Evolutionary conservation across 1,140 invertebrate genomes (phyloP).

Genomic region (Drosophila rufa): DNA sequence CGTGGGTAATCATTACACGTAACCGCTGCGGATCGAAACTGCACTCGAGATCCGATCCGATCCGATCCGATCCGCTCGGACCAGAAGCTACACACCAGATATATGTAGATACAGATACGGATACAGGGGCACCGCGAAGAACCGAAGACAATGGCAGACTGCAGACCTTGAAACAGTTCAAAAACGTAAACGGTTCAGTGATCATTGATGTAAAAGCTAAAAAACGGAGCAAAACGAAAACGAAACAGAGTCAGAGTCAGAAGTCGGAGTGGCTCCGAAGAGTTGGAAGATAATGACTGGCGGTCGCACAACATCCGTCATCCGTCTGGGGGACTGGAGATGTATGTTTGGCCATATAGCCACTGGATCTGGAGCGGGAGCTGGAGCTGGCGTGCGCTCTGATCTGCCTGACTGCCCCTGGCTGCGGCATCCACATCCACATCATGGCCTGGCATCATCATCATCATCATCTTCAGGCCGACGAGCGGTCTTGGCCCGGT

Average conservation of each 20-base stretch:
- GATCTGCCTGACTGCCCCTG: slow-evolving; percentile 76
- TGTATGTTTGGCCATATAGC: not conserved
- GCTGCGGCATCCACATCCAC: slow-evolving; percentile 40
- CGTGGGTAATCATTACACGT: slow-evolving; percentile 26
- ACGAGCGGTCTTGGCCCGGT: slow-evolving; percentile 47
- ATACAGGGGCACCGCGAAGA: slow-evolving; percentile 7
- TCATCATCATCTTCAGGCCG: slow-evolving; percentile 1
- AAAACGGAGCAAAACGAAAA: slow-evolving; percentile 55
- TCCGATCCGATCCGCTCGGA: slow-evolving; percentile 13
- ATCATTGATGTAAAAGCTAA: slow-evolving; percentile 82
- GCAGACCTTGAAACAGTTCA: slow-evolving; percentile 85
- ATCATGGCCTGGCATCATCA: slow-evolving; percentile 47
- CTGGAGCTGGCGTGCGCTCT: slow-evolving; percentile 72
- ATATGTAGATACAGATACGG: slow-evolving; percentile 20
- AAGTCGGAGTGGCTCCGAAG: slow-evolving; percentile 7
- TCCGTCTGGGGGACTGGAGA: slow-evolving; percentile 57
- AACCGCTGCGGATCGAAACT: slow-evolving; percentile 33
- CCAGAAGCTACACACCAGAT: slow-evolving; percentile 21
- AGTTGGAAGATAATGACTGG: slow-evolving; percentile 51
- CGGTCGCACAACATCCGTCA: slow-evolving; percentile 73
- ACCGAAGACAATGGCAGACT: slow-evolving; percentile 54
- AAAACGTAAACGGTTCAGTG: slow-evolving; percentile 85
- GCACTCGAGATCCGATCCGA: slow-evolving; percentile 32
- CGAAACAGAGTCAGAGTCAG: slow-evolving; percentile 40
- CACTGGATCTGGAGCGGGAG: slow-evolving; percentile 25